A percentile compares a stretch with the other conserved stretches of the same genome.
These are phyloP conservation scores for Sphaerophoria rueppellii DNA, from an alignment of 2,888 invertebrate genomes.

Conservation along the genomic window DNA sequence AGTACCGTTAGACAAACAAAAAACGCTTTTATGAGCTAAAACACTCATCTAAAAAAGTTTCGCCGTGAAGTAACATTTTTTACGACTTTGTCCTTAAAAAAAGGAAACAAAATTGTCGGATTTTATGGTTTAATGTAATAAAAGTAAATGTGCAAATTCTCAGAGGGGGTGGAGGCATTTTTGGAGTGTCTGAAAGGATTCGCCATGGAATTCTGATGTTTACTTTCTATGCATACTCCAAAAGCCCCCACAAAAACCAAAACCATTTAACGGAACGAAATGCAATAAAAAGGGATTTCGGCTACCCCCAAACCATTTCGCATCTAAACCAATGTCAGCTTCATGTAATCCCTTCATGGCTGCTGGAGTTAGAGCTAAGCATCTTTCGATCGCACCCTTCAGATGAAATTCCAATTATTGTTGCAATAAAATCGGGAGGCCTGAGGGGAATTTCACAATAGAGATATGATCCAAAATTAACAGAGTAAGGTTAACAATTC, in stretches of 20 bases:
- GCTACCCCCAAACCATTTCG: background rate
- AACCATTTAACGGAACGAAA: constrained; percentile 50
- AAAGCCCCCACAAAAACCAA: background rate
- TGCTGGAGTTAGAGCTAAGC: background rate
- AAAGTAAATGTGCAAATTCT: constrained; percentile 54
- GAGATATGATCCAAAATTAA: background rate
- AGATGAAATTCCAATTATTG: constrained; percentile 64
- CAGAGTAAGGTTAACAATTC: no score
- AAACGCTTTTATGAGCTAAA: constrained; percentile 63
- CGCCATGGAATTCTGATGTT: constrained; percentile 1
- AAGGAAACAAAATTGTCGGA: constrained; percentile 36
- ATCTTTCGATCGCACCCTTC: constrained; percentile 39
- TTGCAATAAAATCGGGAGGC: constrained; percentile 54
- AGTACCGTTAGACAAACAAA: no score
- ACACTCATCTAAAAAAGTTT: constrained; percentile 54
- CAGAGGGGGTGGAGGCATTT: background rate
- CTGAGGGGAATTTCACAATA: constrained; percentile 5
- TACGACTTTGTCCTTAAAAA: constrained; percentile 55
- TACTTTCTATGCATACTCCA: background rate
- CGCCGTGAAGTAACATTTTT: constrained; percentile 48
- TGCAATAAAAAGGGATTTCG: constrained; percentile 39
- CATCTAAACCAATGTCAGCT: background rate
- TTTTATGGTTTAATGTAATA: constrained; percentile 65
- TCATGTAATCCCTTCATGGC: constrained; percentile 38
- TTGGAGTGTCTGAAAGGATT: constrained; percentile 56